phyloP scores from a whole-genome alignment of 2,888 invertebrate genomes.

The Euproctis similis region DNA sequence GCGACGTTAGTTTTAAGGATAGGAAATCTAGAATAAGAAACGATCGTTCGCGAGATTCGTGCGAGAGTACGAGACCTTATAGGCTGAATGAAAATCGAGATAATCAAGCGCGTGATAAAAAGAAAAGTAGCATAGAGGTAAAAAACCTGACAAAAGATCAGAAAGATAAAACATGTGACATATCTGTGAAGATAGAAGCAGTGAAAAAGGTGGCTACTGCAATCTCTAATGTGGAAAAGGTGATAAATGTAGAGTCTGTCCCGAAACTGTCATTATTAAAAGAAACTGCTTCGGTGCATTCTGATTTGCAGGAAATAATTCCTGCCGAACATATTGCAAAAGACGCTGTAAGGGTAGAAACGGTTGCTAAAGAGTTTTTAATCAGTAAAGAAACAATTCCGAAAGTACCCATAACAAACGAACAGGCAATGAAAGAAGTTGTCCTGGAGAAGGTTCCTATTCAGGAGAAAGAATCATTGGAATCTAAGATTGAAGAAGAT shows the following conservation, averaged over 20 bases:
- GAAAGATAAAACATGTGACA: constrained; percentile 4
- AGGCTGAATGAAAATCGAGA: constrained; percentile 9
- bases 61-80: constrained; percentile 9
- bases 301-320: constrained; percentile 2
- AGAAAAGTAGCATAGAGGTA: constrained; percentile 1
- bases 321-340: constrained; percentile 1
- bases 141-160: constrained; percentile 1
- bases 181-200: constrained; percentile 11
- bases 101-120: constrained; percentile 6
- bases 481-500: constrained; percentile 20
- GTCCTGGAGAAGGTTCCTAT: no score
- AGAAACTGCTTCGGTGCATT: constrained; percentile 5
- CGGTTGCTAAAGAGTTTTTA: background rate
- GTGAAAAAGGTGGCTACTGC: constrained; percentile 6
- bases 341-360: constrained; percentile 4
- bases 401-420: no score
- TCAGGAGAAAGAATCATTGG: constrained; percentile 20
- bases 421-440: no score
- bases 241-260: constrained; percentile 1
- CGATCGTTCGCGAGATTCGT: constrained; percentile 11
- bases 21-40: constrained; percentile 21
- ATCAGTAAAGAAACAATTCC: background rate
- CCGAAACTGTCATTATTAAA: constrained; percentile 5
- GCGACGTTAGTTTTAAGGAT: constrained; percentile 44
- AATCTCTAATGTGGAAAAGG: constrained; percentile 3